Evolutionary conservation across 2,888 invertebrate genomes (phyloP).

Genomic region (Cantharis flavilabris): DNA sequence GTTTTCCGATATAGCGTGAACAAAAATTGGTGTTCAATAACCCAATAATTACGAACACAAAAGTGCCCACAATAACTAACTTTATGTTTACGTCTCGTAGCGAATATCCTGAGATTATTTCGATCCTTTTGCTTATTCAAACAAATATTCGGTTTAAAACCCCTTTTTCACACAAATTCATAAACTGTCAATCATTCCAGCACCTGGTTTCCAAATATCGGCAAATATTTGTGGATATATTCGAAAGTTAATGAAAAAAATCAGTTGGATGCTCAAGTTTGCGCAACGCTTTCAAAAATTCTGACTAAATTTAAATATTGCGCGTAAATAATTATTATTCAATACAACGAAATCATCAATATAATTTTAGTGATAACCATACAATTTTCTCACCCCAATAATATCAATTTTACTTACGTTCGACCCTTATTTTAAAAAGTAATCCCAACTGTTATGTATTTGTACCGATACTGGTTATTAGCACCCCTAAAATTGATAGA

Average conservation of each 20-base stretch:
- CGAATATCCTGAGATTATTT: slow-evolving; percentile 32
- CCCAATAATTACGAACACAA: slow-evolving; percentile 12
- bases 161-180: slow-evolving; percentile 36
- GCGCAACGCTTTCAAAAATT: neutral
- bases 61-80: slow-evolving; percentile 11
- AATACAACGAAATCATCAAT: neutral
- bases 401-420: slow-evolving; percentile 35
- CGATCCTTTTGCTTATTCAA: slow-evolving; percentile 29
- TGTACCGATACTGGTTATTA: slow-evolving; percentile 44
- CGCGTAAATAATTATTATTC: neutral
- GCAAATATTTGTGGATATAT: slow-evolving; percentile 6
- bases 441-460: slow-evolving; percentile 38
- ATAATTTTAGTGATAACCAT: neutral
- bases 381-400: slow-evolving; percentile 31
- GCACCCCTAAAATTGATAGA: slow-evolving; percentile 36
- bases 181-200: slow-evolving; percentile 38
- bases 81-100: slow-evolving; percentile 25
- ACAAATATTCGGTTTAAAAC: slow-evolving; percentile 30
- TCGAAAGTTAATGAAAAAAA: neutral
- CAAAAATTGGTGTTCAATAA: neutral
- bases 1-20: neutral
- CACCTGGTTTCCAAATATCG: slow-evolving; percentile 37
- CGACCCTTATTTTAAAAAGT: slow-evolving; percentile 49
- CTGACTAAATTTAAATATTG: neutral
- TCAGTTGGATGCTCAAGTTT: neutral